These are phyloP conservation scores for Psylliodes chrysocephalus DNA, from an alignment of 2,888 invertebrate genomes.

Conservation along the genomic window DNA sequence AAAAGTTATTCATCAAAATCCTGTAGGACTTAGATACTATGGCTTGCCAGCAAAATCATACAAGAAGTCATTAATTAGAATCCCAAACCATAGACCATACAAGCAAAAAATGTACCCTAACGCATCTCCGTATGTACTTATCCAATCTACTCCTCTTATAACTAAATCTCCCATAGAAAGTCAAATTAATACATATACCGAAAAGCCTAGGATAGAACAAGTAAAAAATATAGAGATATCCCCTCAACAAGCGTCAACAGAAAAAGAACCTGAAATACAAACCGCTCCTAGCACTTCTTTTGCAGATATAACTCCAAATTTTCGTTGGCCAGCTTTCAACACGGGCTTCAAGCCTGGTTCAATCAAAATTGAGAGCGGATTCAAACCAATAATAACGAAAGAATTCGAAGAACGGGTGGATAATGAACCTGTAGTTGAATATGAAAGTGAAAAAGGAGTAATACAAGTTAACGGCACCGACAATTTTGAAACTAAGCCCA, in stretches of 20 bases:
- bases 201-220: slow-evolving; percentile 27
- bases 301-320: slow-evolving; percentile 35
- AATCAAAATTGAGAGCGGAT: slow-evolving; percentile 85
- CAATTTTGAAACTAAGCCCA: slow-evolving; percentile 66
- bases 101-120: slow-evolving; percentile 11
- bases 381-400: slow-evolving; percentile 78
- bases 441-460: slow-evolving; percentile 66
- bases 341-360: slow-evolving; percentile 84
- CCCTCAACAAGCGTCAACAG: slow-evolving; percentile 58
- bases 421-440: slow-evolving; percentile 59
- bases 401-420: slow-evolving; percentile 68
- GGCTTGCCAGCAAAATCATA: slow-evolving; percentile 25
- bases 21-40: slow-evolving; percentile 24
- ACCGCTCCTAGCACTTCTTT: slow-evolving; percentile 45
- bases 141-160: slow-evolving; percentile 17
- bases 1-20: slow-evolving; percentile 31
- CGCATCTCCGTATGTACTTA: slow-evolving; percentile 14
- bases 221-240: slow-evolving; percentile 57
- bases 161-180: slow-evolving; percentile 33
- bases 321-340: slow-evolving; percentile 70
- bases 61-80: slow-evolving; percentile 35
- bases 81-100: slow-evolving; percentile 18
- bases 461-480: slow-evolving; percentile 61
- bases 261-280: slow-evolving; percentile 53
- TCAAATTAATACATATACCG: slow-evolving; percentile 24